These are phyloP conservation scores for Bothrops alternatus DNA, from an alignment of 2,797 vertebrate genomes.

Conservation along the genomic window DNA sequence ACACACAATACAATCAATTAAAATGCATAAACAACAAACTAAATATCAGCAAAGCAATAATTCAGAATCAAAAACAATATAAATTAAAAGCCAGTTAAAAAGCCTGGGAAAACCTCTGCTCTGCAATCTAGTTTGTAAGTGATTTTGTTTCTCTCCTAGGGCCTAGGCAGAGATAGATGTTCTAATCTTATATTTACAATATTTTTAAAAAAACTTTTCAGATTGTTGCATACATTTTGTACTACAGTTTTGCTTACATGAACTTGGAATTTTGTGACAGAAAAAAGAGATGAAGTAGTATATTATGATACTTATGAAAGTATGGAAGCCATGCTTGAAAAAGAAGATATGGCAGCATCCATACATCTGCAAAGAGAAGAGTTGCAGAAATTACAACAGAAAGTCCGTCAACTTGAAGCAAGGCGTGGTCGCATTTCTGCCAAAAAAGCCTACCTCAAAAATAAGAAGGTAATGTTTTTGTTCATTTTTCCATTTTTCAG, in stretches of 20 bases:
- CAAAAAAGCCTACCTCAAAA: conserved; percentile 99
- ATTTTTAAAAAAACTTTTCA: neutral
- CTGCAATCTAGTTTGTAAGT: neutral
- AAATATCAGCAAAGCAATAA: neutral
- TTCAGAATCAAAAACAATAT: neutral
- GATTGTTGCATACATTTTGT: neutral
- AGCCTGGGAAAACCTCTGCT: neutral
- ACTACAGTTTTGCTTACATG: neutral
- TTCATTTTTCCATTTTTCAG: neutral
- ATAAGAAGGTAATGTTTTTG: conserved; percentile 84
- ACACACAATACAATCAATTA: neutral
- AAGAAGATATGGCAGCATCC: conserved; percentile 74
- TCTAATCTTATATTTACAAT: neutral
- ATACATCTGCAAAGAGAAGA: conserved; percentile 82
- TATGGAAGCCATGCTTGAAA: conserved; percentile 92
- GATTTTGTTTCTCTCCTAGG: neutral
- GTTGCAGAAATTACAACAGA: conserved; percentile 84
- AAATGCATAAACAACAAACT: neutral
- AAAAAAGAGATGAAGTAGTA: conserved; percentile 93
- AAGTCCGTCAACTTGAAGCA: conserved; percentile 91
- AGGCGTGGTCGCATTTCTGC: conserved; percentile 91
- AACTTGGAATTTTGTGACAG: conserved; percentile 68
- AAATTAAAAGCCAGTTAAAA: neutral
- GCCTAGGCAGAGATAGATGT: neutral
- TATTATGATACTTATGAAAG: conserved; percentile 97